A percentile compares a stretch with the other conserved stretches of the same genome.
phyloP scores from a whole-genome alignment of 2,797 vertebrate species.

The Chrysocyon brachyurus region DNA sequence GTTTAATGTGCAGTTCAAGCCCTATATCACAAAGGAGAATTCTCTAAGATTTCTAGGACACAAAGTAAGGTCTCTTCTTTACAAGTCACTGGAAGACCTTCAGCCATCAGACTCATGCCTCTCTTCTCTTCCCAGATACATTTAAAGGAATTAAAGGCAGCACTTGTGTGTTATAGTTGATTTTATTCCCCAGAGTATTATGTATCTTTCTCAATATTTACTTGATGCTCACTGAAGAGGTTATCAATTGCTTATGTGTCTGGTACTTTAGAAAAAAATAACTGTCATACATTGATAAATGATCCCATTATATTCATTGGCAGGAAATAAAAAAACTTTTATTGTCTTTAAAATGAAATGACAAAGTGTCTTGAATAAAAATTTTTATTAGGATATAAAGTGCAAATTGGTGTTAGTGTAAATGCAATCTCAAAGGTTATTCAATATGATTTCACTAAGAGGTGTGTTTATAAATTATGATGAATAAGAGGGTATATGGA shows the following conservation, averaged over 20 bases:
- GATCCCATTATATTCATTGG: neutral
- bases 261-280: neutral
- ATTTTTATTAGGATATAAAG: constrained; percentile 54
- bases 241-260: neutral
- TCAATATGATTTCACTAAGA: neutral
- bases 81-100: neutral
- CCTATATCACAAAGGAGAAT: neutral
- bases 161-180: neutral
- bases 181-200: neutral
- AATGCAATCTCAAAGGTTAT: neutral
- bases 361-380: constrained; percentile 1
- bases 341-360: constrained; percentile 18
- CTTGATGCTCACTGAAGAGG: neutral
- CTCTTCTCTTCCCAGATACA: neutral
- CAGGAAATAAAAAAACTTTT: constrained; percentile 33
- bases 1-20: neutral
- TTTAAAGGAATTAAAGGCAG: neutral
- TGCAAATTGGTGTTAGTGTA: neutral
- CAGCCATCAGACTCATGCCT: neutral
- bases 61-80: neutral
- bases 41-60: neutral
- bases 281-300: neutral
- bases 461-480: neutral
- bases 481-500: neutral
- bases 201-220: neutral